Conservation (phyloP, 2,113 vertebrate genomes). For the Nothoprocta perdicaria region DNA sequence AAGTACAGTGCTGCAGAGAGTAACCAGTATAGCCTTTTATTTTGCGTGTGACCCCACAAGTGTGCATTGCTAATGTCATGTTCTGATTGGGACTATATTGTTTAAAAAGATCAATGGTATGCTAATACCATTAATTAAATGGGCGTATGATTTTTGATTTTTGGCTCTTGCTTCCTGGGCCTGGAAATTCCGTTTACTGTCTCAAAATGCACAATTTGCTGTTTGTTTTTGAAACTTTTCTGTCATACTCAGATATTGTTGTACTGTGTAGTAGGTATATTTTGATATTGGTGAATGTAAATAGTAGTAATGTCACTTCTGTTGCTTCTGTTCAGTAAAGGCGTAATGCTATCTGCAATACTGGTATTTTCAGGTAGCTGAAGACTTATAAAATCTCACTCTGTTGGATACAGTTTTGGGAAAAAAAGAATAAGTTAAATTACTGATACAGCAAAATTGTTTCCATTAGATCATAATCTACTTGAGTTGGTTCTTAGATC, state of each 20-base stretch:
- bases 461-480: slow-evolving; percentile 3
- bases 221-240: background rate
- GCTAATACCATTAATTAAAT: background rate
- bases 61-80: background rate
- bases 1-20: background rate
- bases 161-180: background rate
- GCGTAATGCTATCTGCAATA: background rate
- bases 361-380: background rate
- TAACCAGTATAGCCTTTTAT: background rate
- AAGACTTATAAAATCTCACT: background rate
- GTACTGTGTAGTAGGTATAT: accelerated
- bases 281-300: background rate
- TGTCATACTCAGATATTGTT: background rate
- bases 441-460: slow-evolving; percentile 5
- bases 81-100: background rate
- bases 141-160: background rate
- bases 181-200: background rate
- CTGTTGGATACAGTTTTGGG: background rate
- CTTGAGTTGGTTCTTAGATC: background rate
- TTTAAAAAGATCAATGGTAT: background rate
- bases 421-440: background rate
- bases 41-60: background rate
- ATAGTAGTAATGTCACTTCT: background rate
- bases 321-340: background rate
- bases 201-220: background rate